phyloP scores from a whole-genome alignment of 2,888 invertebrate genomes.

The Leucophenga maculata region DNA sequence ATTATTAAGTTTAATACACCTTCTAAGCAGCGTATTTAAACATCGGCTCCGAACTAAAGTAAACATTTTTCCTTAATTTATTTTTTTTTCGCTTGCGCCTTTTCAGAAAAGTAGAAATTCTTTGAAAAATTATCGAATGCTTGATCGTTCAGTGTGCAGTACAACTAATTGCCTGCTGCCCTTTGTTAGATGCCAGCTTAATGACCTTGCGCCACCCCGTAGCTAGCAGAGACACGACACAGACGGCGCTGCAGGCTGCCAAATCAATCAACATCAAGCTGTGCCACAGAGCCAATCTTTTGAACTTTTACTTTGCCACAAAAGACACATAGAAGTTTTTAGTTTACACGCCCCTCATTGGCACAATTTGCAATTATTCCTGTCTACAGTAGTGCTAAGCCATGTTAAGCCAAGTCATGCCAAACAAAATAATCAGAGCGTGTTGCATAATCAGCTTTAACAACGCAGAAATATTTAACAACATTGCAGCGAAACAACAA shows the following conservation, averaged over 20 bases:
- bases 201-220: too few relatives aligned
- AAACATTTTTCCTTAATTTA: too few relatives aligned
- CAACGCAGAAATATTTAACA: conserved; percentile 56
- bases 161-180: background rate
- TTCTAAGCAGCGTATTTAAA: too few relatives aligned
- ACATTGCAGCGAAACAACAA: conserved; percentile 37
- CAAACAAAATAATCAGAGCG: conserved; percentile 57
- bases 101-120: too few relatives aligned
- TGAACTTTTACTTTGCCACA: background rate
- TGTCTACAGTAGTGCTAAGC: background rate
- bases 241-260: background rate
- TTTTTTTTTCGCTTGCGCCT: too few relatives aligned
- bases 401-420: conserved; percentile 30
- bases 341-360: background rate
- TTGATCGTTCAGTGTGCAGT: background rate
- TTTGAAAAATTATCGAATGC: conserved; percentile 45
- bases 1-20: too few relatives aligned
- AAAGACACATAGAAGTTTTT: background rate
- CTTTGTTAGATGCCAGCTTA: too few relatives aligned
- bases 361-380: conserved; percentile 7
- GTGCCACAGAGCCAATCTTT: background rate
- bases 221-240: background rate
- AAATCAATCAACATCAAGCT: background rate
- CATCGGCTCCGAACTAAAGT: too few relatives aligned
- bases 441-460: conserved; percentile 60